A percentile compares a stretch with the other conserved stretches of the same genome.
Conservation (phyloP, 2,113 vertebrate species). For the Mus spicilegus region DNA sequence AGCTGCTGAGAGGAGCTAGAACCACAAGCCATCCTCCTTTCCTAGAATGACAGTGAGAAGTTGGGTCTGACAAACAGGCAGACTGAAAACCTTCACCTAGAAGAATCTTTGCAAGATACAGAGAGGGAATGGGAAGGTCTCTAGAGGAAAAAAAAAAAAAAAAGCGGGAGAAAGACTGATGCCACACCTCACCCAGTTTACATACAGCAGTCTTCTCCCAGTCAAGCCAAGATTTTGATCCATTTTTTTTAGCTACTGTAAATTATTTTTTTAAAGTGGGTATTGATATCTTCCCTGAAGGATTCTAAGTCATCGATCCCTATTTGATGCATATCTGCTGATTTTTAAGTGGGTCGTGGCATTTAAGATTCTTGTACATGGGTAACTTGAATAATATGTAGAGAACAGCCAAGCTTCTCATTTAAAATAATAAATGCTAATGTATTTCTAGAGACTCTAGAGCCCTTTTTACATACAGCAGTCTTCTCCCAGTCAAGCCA, state of each 20-base stretch:
- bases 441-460: not conserved
- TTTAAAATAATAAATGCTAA: slow-evolving; percentile 14
- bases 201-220: not conserved
- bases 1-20: slow-evolving; percentile 34
- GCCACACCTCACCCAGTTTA: not conserved
- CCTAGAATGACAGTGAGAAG: not conserved
- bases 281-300: not conserved
- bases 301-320: not conserved
- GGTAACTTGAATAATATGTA: not conserved
- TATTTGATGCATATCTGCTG: not conserved
- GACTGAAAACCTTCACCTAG: not conserved
- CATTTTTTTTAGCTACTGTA: not conserved
- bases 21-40: not conserved
- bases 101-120: not conserved
- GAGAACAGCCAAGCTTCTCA: not conserved
- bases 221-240: not conserved
- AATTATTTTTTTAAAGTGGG: not conserved
- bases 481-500: not conserved
- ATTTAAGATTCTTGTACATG: not conserved
- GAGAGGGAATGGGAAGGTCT: not conserved
- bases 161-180: not conserved
- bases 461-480: not conserved
- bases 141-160: not conserved
- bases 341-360: not conserved
- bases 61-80: not conserved